These are phyloP conservation scores for Pteronura brasiliensis DNA, from an alignment of 2,113 vertebrate species.

Conservation along the genomic window DNA sequence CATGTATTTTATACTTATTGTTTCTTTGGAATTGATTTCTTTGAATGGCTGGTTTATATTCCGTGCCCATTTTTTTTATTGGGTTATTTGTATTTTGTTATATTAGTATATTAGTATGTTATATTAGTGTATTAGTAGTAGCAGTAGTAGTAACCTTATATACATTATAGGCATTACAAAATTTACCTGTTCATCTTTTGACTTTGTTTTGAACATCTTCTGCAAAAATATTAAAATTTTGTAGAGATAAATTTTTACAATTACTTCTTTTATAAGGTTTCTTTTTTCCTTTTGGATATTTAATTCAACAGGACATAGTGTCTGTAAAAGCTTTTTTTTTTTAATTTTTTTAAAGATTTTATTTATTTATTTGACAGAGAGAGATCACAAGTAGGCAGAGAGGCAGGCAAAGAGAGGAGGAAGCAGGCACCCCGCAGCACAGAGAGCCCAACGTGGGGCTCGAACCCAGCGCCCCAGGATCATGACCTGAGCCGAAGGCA, in stretches of 20 bases:
- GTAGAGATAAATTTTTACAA: background rate
- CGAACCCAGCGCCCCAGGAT: too few relatives aligned
- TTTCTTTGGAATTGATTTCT: constrained; percentile 10
- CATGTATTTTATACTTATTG: background rate
- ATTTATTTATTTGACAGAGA: too few relatives aligned
- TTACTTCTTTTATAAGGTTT: background rate
- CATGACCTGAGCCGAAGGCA: too few relatives aligned
- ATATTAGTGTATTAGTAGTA: background rate
- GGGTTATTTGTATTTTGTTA: background rate
- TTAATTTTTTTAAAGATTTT: too few relatives aligned
- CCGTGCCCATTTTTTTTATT: background rate
- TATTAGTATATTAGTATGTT: background rate
- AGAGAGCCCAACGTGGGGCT: too few relatives aligned
- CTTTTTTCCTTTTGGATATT: background rate
- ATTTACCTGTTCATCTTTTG: background rate
- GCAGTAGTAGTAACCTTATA: background rate
- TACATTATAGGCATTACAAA: background rate
- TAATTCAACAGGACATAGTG: background rate
- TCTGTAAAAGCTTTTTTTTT: background rate
- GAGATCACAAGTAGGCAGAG: too few relatives aligned
- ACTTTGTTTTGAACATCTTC: background rate
- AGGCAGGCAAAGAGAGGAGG: too few relatives aligned
- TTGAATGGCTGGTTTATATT: background rate
- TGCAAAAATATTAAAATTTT: background rate
- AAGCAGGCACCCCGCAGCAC: too few relatives aligned